Base-by-base conservation (phyloP, 2,113 vertebrate species). In the Syngnathus typhle region DNA sequence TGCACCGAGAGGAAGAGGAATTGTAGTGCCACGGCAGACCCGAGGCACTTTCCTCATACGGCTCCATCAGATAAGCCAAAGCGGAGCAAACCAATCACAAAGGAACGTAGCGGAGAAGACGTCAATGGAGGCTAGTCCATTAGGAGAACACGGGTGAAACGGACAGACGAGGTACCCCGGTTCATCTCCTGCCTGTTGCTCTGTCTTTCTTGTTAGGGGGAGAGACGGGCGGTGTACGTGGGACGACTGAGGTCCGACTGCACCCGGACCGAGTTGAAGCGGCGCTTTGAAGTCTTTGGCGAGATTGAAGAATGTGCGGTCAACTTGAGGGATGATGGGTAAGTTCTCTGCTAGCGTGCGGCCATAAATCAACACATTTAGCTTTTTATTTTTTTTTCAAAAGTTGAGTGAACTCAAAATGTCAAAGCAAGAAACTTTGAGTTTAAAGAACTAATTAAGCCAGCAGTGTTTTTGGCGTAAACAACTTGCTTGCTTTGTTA, bases 261-360 rank as follows among this genome's bases (percentile, higher is more conserved):
- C 79, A 96, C 93, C 78, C 93, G 93, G 79, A 92, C 92, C 21
- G 96, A 99, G 91, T 90, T 99, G 89, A 96, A 93, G 89, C 91
- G 93, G 76, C 96, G 95, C 77, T 99, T 99, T 94, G 94, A 98
- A 94, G 94, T 98, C 91, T 98, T 99, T 84, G 96, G 96, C 84
- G 95, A 98, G 93, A 98, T 98, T 85, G 97, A 98, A 90, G 96
- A 98, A 89, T 98, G 96, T 84, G 92, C 94, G 71, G 93, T 99
- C 89, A 96, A 96, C 92, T 89, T 96, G 85, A 92, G 76, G 88
- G 94, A 98, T 87, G 94, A 98, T 88, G 96, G 97, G 96, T 99
- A 91, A 94, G 94, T 66, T 49, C 54, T 32, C 52, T 3, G 68
- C 54, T 60, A 1, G 12, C 6, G 47, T 49, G 13, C 49, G 19